Evolutionary conservation across 2,113 vertebrate species (phyloP).

Genomic region (Lathamus discolor): DNA sequence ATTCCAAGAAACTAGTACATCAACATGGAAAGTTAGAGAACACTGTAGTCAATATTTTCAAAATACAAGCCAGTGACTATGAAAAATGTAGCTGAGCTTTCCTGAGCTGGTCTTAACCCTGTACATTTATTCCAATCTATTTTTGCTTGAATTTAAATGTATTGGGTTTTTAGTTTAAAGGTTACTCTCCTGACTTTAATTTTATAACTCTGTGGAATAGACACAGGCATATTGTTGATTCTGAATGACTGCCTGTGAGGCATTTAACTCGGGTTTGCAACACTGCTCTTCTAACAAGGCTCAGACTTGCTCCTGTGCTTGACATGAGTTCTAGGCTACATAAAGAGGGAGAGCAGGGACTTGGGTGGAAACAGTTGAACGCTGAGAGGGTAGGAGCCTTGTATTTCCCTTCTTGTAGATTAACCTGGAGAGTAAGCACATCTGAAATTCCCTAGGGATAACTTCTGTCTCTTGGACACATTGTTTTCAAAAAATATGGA

Average conservation of each 20-base stretch:
- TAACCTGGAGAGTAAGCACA: not conserved
- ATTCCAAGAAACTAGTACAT: not conserved
- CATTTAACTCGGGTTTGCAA: not conserved
- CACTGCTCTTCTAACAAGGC: not conserved
- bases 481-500: not conserved
- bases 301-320: not conserved
- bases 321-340: not conserved
- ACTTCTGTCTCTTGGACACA: not conserved
- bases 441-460: not conserved
- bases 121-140: not conserved
- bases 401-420: not conserved
- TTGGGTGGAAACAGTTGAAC: accelerated
- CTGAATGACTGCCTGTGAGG: accelerated
- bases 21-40: not conserved
- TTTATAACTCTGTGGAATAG: not conserved
- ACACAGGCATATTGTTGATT: not conserved
- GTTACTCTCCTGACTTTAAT: not conserved
- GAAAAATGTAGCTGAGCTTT: not conserved
- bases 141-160: not conserved
- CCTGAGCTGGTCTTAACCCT: not conserved
- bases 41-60: not conserved
- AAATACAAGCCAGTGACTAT: not conserved
- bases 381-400: not conserved
- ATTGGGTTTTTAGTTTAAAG: not conserved
- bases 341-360: accelerated